phyloP scores from a whole-genome alignment of 2,113 vertebrate species.

The Chamaetylas fuelleborni region DNA sequence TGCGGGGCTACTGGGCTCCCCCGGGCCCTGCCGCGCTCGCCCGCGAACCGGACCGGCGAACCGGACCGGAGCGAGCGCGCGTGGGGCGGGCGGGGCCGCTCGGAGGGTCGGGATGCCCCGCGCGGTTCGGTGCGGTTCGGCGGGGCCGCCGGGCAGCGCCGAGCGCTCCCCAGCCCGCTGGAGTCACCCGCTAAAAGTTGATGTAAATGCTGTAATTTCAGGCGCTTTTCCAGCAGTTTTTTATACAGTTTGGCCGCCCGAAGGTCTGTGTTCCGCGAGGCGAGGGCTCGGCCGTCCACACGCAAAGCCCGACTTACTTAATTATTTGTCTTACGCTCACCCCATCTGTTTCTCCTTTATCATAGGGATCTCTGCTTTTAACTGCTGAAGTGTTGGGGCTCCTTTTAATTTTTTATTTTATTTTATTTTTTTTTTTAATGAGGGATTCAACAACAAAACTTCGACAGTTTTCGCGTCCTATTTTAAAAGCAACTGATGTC shows the following conservation, averaged over 20 bases:
- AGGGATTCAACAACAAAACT: background rate
- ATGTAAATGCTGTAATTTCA: conserved; percentile 29
- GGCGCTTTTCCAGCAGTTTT: conserved; percentile 47
- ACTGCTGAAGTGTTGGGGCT: background rate
- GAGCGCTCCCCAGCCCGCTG: background rate
- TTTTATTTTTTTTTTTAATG: background rate
- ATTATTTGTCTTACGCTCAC: background rate
- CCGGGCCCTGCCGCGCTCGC: background rate
- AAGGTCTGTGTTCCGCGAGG: conserved; percentile 37
- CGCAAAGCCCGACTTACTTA: conserved; percentile 22
- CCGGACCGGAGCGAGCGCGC: no score
- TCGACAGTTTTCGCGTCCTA: conserved; percentile 3
- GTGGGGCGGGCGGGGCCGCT: no score
- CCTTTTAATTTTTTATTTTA: no score
- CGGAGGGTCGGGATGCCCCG: background rate
- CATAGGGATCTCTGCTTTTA: conserved; percentile 37
- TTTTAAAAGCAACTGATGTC: conserved; percentile 45
- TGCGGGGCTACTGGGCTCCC: background rate
- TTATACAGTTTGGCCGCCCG: conserved; percentile 35
- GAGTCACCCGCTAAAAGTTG: background rate
- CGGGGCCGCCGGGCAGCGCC: background rate
- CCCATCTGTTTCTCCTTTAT: conserved; percentile 53
- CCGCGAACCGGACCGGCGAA: no score
- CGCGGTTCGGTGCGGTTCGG: background rate
- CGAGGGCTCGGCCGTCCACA: conserved; percentile 29